A percentile compares a stretch with the other conserved stretches of the same genome.
Conservation (phyloP, 2,797 vertebrate species). For the Crypturellus tataupa region DNA sequence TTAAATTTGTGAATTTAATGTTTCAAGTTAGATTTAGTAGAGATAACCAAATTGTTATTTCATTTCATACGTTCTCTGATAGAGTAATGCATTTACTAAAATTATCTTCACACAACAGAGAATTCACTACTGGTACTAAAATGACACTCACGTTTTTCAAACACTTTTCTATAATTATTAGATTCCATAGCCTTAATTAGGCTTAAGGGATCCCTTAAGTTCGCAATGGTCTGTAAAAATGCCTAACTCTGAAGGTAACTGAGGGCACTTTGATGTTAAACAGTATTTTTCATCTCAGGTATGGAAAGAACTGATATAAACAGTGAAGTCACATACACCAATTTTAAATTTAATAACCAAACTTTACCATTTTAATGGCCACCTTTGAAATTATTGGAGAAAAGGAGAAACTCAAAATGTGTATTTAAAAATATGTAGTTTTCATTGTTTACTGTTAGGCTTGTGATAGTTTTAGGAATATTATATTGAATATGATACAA, state of each 20-base stretch:
- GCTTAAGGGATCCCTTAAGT: neutral
- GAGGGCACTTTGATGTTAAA: neutral
- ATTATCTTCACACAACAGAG: neutral
- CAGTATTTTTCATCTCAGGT: neutral
- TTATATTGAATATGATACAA: neutral
- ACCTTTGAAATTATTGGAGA: neutral
- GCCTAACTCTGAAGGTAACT: neutral
- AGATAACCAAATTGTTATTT: neutral
- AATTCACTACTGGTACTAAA: neutral
- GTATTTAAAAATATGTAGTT: neutral
- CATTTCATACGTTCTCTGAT: neutral
- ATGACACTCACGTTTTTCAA: neutral
- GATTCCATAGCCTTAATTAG: neutral
- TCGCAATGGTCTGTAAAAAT: neutral
- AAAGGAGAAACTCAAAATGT: neutral
- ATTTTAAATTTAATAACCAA: neutral
- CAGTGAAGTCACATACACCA: rapidly evolving
- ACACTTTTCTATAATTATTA: neutral
- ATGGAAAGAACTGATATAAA: neutral
- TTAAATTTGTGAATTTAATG: neutral
- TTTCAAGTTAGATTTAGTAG: neutral
- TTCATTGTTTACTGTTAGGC: neutral
- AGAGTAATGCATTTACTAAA: neutral
- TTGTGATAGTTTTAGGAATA: neutral
- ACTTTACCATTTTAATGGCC: neutral